Percentiles rank a stretch among this genome's conserved stretches.
phyloP scores from a whole-genome alignment of 2,888 invertebrate species.

The Conistra vaccinii region DNA sequence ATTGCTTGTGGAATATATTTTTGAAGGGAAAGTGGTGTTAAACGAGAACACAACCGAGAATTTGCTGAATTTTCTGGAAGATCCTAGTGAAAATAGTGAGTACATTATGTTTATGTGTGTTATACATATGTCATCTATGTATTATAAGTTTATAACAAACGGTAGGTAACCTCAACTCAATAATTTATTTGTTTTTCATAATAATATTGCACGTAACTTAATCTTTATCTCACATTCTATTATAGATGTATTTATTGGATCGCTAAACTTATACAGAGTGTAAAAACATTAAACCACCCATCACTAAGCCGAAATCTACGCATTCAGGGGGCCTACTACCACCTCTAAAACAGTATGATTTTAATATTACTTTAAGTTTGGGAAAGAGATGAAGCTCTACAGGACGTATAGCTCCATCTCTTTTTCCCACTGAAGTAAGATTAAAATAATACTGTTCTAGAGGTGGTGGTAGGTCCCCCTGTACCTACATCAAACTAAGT shows the following conservation, averaged over 20 bases:
- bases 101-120: conserved; percentile 6
- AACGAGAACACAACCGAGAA: conserved; percentile 67
- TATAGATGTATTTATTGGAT: neutral
- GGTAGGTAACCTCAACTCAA: neutral
- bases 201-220: neutral
- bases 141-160: conserved; percentile 13
- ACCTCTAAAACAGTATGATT: no score
- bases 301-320: neutral
- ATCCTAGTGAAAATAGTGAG: conserved; percentile 56
- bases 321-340: no score
- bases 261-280: neutral
- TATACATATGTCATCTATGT: neutral
- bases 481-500: neutral
- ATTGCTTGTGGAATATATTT: conserved; percentile 68
- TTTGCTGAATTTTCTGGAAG: conserved; percentile 68
- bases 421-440: no score
- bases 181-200: neutral
- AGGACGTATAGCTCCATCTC: no score
- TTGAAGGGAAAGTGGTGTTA: conserved; percentile 69
- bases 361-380: no score
- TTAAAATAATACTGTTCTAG: no score
- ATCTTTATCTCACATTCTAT: neutral
- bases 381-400: no score
- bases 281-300: neutral
- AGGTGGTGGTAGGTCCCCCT: no score